Conservation (phyloP, 2,113 vertebrate species). For the Anguilla rostrata region DNA sequence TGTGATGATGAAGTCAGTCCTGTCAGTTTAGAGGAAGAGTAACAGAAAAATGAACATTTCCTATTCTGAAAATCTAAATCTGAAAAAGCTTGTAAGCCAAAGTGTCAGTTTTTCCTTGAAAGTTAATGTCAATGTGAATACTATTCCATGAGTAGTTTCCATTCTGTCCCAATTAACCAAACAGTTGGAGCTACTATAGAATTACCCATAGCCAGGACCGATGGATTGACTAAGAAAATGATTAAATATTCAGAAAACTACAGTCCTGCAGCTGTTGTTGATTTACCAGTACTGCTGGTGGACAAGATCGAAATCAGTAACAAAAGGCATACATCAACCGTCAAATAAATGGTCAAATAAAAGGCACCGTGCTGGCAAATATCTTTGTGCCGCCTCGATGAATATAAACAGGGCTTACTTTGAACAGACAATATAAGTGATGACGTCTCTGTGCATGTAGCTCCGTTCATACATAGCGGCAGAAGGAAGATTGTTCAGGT, state of each 20-base stretch:
- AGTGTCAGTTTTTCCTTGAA: neutral
- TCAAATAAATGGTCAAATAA: neutral
- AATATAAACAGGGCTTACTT: constrained; percentile 74
- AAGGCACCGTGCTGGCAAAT: neutral
- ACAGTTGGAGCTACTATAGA: no score
- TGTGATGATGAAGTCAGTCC: constrained; percentile 95
- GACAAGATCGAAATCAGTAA: no score
- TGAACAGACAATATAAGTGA: constrained; percentile 87
- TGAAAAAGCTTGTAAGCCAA: neutral
- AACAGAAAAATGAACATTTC: neutral
- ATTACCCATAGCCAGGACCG: neutral
- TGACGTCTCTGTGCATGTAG: constrained; percentile 98
- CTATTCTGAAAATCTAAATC: neutral
- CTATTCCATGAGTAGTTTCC: no score
- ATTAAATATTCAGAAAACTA: neutral
- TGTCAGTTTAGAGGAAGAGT: constrained; percentile 48
- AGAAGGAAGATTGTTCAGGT: constrained; percentile 90
- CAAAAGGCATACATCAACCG: no score
- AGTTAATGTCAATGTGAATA: no score
- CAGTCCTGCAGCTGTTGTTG: neutral
- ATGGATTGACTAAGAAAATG: neutral
- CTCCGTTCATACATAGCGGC: constrained; percentile 95
- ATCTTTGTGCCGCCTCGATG: no score
- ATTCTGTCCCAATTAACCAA: no score
- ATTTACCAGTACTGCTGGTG: no score